Percentiles rank a stretch among this genome's conserved stretches.
These are phyloP conservation scores for Monochamus saltuarius DNA, from an alignment of 1,140 invertebrate species.

Conservation along the genomic window DNA sequence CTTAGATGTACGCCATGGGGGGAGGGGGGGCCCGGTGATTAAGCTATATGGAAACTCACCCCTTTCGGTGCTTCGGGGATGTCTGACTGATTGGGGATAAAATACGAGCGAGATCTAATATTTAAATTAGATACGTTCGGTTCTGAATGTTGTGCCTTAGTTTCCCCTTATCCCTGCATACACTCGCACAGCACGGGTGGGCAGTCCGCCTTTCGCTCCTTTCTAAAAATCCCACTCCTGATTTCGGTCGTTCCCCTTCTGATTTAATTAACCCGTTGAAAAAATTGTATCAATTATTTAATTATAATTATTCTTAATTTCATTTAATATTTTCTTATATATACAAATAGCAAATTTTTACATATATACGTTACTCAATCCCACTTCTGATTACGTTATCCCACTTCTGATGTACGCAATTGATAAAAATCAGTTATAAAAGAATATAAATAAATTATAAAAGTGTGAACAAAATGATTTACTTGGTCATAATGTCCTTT, in stretches of 20 bases:
- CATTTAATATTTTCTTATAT: too few species aligned
- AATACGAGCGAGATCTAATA: conserved; percentile 30
- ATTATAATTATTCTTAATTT: too few species aligned
- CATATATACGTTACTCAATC: too few species aligned
- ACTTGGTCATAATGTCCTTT: too few species aligned
- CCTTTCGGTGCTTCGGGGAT: conserved; percentile 30
- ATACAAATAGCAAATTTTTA: too few species aligned
- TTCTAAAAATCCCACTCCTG: conserved; percentile 13
- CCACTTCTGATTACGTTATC: too few species aligned
- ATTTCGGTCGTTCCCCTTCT: conserved; percentile 9
- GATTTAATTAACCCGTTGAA: conserved; percentile 3
- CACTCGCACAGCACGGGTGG: conserved; percentile 9
- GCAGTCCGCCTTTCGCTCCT: conserved; percentile 7
- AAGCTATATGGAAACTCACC: conserved; percentile 42
- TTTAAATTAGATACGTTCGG: conserved; percentile 28
- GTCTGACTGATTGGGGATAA: conserved; percentile 35
- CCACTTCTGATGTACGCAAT: too few species aligned
- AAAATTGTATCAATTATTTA: too few species aligned
- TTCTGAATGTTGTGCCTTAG: conserved; percentile 18
- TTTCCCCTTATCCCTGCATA: conserved; percentile 18
- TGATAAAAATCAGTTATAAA: too few species aligned
- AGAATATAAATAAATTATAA: too few species aligned
- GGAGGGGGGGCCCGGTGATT: conserved; percentile 29
- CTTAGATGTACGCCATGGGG: conserved; percentile 32
- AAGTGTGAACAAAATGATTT: too few species aligned